phyloP scores from a whole-genome alignment of 2,888 invertebrate genomes.

The Drosophila niveifrons region DNA sequence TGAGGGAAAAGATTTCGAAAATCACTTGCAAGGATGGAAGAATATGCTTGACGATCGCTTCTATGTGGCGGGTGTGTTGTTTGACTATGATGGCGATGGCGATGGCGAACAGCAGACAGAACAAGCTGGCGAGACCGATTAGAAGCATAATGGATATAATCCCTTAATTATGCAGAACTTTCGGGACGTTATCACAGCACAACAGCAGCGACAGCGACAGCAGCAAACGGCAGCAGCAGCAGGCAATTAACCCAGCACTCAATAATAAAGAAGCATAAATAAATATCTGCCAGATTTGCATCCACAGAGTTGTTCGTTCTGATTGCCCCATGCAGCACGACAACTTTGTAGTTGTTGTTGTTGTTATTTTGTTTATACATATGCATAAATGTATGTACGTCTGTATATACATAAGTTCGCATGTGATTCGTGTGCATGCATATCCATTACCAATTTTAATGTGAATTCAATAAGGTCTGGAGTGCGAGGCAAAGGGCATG shows the following conservation, averaged over 20 bases:
- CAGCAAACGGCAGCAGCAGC: neutral
- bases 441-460: constrained; percentile 76
- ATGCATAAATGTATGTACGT: neutral
- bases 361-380: constrained; percentile 1
- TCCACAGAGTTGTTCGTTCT: constrained; percentile 11
- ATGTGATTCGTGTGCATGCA: constrained; percentile 55
- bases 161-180: constrained; percentile 10
- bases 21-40: constrained; percentile 26
- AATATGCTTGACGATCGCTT: constrained; percentile 48
- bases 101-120: neutral
- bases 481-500: neutral
- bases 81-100: neutral
- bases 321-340: constrained; percentile 15
- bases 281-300: constrained; percentile 40
- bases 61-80: constrained; percentile 39
- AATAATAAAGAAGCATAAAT: constrained; percentile 48
- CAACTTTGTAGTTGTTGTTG: constrained; percentile 11
- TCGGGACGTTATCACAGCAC: neutral
- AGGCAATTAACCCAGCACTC: constrained; percentile 17
- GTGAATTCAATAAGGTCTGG: constrained; percentile 68
- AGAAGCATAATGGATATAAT: neutral
- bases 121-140: neutral
- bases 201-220: neutral
- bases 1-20: neutral
- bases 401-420: neutral